Conservation (phyloP, 2,888 invertebrate genomes). For the Cactoblastis cactorum region DNA sequence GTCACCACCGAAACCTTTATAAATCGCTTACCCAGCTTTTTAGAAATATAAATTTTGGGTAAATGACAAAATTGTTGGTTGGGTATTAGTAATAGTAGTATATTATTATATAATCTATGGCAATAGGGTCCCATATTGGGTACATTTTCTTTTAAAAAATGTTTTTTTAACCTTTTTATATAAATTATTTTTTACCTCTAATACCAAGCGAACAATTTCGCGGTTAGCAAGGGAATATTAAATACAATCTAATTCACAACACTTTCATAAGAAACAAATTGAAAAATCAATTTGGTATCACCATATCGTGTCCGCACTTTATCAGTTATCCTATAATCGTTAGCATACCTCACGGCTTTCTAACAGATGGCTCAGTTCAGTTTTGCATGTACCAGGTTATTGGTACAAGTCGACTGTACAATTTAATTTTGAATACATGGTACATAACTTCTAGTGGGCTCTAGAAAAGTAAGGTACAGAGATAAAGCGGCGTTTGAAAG, state of each 20-base stretch:
- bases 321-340: conserved; percentile 11
- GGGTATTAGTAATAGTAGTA: too few species aligned
- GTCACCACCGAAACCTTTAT: too few species aligned
- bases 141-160: too few species aligned
- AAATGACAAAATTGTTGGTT: too few species aligned
- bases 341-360: conserved; percentile 29
- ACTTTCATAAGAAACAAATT: conserved; percentile 1
- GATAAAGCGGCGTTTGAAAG: neutral
- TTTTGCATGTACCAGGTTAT: conserved; percentile 48
- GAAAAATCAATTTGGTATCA: conserved; percentile 5
- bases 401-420: conserved; percentile 45
- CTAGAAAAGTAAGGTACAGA: neutral
- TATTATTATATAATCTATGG: too few species aligned
- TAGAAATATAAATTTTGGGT: too few species aligned
- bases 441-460: conserved; percentile 32
- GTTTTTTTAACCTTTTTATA: too few species aligned
- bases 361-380: conserved; percentile 33
- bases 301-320: neutral
- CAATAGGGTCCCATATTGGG: too few species aligned
- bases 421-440: conserved; percentile 46
- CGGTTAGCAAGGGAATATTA: neutral
- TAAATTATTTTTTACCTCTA: too few species aligned
- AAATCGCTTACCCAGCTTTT: too few species aligned
- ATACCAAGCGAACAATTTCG: too few species aligned
- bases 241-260: neutral